Percentiles rank a stretch among this genome's conserved stretches.
Conservation (phyloP, 2,888 invertebrate species). For the Alentia gelatinosa region DNA sequence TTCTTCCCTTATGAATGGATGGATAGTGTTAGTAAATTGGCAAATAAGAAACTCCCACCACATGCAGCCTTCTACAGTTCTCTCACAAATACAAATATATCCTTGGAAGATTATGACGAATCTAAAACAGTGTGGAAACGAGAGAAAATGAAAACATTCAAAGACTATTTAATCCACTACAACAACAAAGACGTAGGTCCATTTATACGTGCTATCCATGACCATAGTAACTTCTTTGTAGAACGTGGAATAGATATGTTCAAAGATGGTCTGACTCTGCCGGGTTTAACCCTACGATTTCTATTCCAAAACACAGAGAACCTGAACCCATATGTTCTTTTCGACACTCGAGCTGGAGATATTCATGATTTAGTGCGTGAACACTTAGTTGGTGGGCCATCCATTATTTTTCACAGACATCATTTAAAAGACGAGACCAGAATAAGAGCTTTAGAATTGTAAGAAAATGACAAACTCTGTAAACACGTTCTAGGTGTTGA, state of each 20-base stretch:
- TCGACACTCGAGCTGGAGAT: background rate
- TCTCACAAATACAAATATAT: background rate
- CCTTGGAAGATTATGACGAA: background rate
- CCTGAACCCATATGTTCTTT: background rate
- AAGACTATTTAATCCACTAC: background rate
- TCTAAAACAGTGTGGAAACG: background rate
- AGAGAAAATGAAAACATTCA: background rate
- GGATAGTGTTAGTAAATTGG: background rate
- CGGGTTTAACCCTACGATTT: background rate
- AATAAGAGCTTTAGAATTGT: background rate
- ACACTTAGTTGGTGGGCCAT: background rate
- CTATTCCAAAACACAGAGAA: background rate
- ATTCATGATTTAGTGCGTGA: no score
- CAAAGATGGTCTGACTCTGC: background rate
- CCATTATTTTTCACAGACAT: background rate
- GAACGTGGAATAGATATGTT: background rate
- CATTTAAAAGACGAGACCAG: background rate
- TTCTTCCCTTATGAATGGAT: slow-evolving; percentile 1
- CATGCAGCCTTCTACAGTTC: background rate
- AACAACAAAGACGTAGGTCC: background rate
- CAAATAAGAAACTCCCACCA: background rate
- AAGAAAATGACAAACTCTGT: background rate
- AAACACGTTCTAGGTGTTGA: background rate
- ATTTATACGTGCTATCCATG: background rate
- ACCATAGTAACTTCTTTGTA: background rate